Percentiles rank a stretch among this genome's conserved stretches.
phyloP scores from a whole-genome alignment of 2,113 vertebrate genomes.

The Pterocles orientalis region DNA sequence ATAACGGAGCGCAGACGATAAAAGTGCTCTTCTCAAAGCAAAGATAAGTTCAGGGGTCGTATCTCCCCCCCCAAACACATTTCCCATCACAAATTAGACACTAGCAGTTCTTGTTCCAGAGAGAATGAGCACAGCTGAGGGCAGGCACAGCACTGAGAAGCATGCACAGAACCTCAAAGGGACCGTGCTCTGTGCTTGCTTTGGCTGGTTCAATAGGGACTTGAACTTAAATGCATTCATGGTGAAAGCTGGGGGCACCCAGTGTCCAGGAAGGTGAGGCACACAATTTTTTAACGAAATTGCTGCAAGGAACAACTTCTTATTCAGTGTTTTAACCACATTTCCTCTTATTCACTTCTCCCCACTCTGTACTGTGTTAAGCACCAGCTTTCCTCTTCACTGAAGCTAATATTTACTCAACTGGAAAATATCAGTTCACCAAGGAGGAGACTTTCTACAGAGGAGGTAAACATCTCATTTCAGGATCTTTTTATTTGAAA shows the following conservation, averaged over 20 bases:
- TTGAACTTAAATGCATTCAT: not conserved
- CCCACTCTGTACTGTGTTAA: not conserved
- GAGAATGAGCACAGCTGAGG: not conserved
- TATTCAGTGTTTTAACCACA: not conserved
- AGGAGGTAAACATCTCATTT: not conserved
- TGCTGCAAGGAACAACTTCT: not conserved
- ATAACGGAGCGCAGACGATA: not conserved
- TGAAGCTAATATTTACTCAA: not conserved
- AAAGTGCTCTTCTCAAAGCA: not conserved
- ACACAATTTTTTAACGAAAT: not conserved
- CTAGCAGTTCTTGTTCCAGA: not conserved
- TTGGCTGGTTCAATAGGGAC: not conserved
- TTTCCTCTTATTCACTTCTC: not conserved
- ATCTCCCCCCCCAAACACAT: not conserved
- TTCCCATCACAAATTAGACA: not conserved
- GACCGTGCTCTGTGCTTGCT: not conserved
- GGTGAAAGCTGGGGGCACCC: not conserved
- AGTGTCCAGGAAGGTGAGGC: not conserved
- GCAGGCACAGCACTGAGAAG: not conserved
- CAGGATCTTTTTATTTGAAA: not conserved
- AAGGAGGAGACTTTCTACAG: not conserved
- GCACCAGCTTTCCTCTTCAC: not conserved
- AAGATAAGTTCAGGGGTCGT: not conserved
- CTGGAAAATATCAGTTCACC: not conserved
- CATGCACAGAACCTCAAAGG: not conserved